A percentile compares a stretch with the other conserved stretches of the same genome.
These are phyloP conservation scores for Rhyzopertha dominica DNA, from an alignment of 1,140 invertebrate genomes.

Conservation along the genomic window DNA sequence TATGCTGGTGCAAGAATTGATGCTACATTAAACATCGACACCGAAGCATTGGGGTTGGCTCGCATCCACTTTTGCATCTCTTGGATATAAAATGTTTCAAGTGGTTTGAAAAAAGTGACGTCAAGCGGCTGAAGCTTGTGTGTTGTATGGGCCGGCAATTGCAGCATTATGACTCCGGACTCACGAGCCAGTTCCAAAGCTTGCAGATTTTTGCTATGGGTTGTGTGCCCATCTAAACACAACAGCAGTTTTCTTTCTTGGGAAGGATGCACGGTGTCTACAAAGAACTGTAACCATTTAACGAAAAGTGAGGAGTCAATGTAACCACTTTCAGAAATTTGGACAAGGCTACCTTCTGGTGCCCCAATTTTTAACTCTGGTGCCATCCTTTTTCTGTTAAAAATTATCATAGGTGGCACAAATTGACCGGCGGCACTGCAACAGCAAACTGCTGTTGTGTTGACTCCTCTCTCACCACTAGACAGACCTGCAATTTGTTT, in stretches of 20 bases:
- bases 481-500: slow-evolving; percentile 44
- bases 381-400: slow-evolving; percentile 19
- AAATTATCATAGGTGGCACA: slow-evolving; percentile 37
- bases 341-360: slow-evolving; percentile 17
- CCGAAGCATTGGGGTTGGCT: slow-evolving; percentile 27
- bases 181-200: slow-evolving; percentile 25
- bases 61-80: slow-evolving; percentile 28
- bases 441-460: slow-evolving; percentile 40
- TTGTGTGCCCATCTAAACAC: slow-evolving; percentile 34
- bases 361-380: slow-evolving; percentile 13
- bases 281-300: slow-evolving; percentile 26
- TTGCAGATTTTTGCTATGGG: slow-evolving; percentile 31
- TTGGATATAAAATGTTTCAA: slow-evolving; percentile 32
- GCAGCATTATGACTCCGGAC: slow-evolving; percentile 30
- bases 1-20: slow-evolving; percentile 25
- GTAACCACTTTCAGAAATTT: slow-evolving; percentile 24
- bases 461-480: slow-evolving; percentile 45
- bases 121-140: slow-evolving; percentile 42
- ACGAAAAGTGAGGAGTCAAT: slow-evolving; percentile 29
- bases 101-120: slow-evolving; percentile 41
- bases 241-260: slow-evolving; percentile 29
- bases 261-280: slow-evolving; percentile 14
- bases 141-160: slow-evolving; percentile 42
- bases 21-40: too few relatives aligned
- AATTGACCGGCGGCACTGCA: slow-evolving; percentile 36